These are phyloP conservation scores for Passer montanus DNA, from an alignment of 2,113 vertebrate genomes.

Conservation along the genomic window DNA sequence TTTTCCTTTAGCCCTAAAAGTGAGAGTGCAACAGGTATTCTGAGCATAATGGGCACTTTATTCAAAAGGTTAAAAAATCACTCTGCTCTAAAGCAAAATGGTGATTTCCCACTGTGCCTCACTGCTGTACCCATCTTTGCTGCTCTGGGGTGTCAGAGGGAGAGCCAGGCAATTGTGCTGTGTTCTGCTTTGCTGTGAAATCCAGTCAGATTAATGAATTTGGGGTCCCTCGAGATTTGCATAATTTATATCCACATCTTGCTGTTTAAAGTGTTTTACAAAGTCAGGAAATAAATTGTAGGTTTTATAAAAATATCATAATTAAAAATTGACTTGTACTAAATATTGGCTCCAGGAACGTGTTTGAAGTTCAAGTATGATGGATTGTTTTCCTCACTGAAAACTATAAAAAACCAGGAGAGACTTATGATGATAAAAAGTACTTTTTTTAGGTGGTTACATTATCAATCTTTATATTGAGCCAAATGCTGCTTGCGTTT, in stretches of 20 bases:
- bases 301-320: constrained; percentile 38
- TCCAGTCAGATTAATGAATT: constrained; percentile 34
- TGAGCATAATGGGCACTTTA: neutral
- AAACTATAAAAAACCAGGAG: constrained; percentile 4
- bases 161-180: neutral
- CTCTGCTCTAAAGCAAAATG: neutral
- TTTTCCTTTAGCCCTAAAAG: neutral
- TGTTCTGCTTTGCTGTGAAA: neutral
- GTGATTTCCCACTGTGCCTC: neutral
- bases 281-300: constrained; percentile 30
- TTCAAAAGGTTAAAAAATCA: constrained; percentile 1
- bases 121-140: neutral
- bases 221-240: neutral
- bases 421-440: constrained; percentile 46
- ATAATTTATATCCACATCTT: constrained; percentile 10
- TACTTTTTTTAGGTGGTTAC: constrained; percentile 1
- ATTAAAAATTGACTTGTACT: constrained; percentile 60
- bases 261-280: constrained; percentile 16
- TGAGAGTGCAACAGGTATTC: neutral
- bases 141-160: neutral
- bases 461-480: constrained; percentile 59
- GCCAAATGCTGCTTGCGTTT: constrained; percentile 12
- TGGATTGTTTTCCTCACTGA: constrained; percentile 27
- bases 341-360: neutral
- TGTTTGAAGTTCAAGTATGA: constrained; percentile 9